These are phyloP conservation scores for Drosophila littoralis DNA, from an alignment of 1,140 invertebrate genomes.

Conservation along the genomic window DNA sequence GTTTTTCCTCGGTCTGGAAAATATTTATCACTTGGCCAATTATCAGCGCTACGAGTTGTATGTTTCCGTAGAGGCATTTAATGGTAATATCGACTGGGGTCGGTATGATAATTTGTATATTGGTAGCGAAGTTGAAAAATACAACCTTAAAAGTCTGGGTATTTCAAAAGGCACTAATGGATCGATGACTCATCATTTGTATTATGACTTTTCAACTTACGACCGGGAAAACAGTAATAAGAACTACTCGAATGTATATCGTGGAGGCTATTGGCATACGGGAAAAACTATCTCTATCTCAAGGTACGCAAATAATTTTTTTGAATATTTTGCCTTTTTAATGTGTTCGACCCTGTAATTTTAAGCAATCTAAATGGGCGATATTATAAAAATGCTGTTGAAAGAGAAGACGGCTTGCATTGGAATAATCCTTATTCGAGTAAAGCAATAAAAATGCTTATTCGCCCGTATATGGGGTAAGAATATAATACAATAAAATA, in stretches of 20 bases:
- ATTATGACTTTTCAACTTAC: background rate
- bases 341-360: background rate
- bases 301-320: background rate
- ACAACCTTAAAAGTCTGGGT: background rate
- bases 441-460: background rate
- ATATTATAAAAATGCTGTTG: background rate
- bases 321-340: too few species aligned
- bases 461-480: background rate
- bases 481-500: too few species aligned
- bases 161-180: background rate
- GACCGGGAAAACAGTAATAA: background rate
- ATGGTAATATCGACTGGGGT: background rate
- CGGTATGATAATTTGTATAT: background rate
- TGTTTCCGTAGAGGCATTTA: background rate
- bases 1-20: background rate
- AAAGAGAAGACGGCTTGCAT: background rate
- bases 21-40: background rate
- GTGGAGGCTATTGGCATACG: background rate
- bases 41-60: background rate
- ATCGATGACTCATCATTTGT: background rate
- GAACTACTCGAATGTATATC: too few species aligned
- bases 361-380: background rate
- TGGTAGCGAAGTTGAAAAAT: background rate
- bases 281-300: rapidly evolving
- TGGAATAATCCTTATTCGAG: background rate